phyloP scores from a whole-genome alignment of 2,113 vertebrate genomes.

The Propithecus coquereli region DNA sequence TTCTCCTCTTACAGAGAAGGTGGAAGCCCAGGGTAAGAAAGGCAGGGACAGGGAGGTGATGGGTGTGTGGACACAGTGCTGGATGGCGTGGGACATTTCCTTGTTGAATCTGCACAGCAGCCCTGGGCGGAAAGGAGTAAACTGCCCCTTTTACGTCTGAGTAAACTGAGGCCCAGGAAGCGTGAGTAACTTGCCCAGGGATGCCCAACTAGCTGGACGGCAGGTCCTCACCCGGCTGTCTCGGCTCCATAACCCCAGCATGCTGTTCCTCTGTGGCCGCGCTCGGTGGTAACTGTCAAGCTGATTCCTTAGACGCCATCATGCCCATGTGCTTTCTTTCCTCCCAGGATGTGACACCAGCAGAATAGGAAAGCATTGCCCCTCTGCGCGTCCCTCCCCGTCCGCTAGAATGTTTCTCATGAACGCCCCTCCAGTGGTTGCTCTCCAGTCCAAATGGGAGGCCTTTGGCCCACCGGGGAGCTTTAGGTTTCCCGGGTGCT shows the following conservation, averaged over 20 bases:
- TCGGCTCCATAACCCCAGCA: not conserved
- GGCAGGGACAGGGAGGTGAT: fast-evolving
- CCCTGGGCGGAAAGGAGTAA: not conserved
- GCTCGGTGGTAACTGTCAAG: fast-evolving
- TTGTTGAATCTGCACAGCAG: fast-evolving
- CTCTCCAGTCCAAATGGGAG: constrained; percentile 93
- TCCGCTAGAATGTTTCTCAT: constrained; percentile 97
- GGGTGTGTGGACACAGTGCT: fast-evolving
- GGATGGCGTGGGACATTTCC: fast-evolving
- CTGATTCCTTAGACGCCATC: fast-evolving
- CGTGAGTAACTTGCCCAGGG: not conserved
- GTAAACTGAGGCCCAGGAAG: not conserved
- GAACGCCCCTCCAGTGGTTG: constrained; percentile 91
- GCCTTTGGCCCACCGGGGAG: constrained; percentile 85
- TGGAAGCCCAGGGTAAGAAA: fast-evolving
- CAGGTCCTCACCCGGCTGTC: not conserved
- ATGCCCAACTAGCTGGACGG: fast-evolving
- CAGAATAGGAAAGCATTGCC: constrained; percentile 42
- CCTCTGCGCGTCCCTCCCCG: constrained; percentile 58
- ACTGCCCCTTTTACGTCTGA: fast-evolving
- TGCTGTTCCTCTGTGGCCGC: fast-evolving
- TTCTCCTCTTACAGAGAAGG: not conserved
- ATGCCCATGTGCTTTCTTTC: constrained; percentile 2
- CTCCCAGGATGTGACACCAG: constrained; percentile 83
- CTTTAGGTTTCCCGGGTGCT: constrained; percentile 89